phyloP scores from a whole-genome alignment of 2,797 vertebrate species.

The Aeoliscus strigatus region DNA sequence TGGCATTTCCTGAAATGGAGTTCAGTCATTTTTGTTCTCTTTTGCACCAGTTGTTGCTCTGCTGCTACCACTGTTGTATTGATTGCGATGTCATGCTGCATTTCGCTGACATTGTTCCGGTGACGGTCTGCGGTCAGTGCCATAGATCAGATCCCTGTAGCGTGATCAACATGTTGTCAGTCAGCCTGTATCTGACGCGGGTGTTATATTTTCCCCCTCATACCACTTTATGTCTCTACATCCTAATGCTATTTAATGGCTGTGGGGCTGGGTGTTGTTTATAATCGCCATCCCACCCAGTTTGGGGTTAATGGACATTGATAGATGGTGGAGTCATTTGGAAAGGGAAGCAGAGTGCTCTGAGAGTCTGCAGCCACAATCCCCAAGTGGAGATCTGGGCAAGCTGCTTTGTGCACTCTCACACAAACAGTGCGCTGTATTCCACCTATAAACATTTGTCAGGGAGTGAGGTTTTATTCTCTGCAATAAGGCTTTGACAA shows the following conservation, averaged over 20 bases:
- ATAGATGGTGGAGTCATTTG: slow-evolving; percentile 69
- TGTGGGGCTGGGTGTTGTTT: slow-evolving; percentile 38
- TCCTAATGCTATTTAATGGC: slow-evolving; percentile 59
- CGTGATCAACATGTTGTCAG: slow-evolving; percentile 60
- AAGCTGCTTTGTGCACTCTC: slow-evolving; percentile 44
- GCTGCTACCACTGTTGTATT: slow-evolving; percentile 65
- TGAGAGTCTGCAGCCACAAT: slow-evolving; percentile 52
- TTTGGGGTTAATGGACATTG: slow-evolving; percentile 65
- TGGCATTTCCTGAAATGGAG: slow-evolving; percentile 6
- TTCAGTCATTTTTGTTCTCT: no score
- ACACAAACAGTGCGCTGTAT: slow-evolving; percentile 39
- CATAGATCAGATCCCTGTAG: slow-evolving; percentile 50
- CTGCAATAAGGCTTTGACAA: no score
- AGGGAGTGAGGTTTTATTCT: no score
- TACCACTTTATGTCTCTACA: slow-evolving; percentile 39
- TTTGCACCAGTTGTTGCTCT: no score
- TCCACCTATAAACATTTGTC: slow-evolving; percentile 30
- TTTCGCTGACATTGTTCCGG: slow-evolving; percentile 68
- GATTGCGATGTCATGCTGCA: slow-evolving; percentile 71
- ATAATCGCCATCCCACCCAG: slow-evolving; percentile 60
- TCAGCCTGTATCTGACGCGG: slow-evolving; percentile 44
- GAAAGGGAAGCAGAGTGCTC: slow-evolving; percentile 62
- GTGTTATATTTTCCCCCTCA: slow-evolving; percentile 4
- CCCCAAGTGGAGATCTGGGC: slow-evolving; percentile 53
- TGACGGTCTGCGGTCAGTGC: slow-evolving; percentile 71